Evolutionary conservation across 2,888 invertebrate genomes (phyloP), one percentile per base, ranked within the genome.

Genomic region (Lasioglossum figueresi): DNA sequence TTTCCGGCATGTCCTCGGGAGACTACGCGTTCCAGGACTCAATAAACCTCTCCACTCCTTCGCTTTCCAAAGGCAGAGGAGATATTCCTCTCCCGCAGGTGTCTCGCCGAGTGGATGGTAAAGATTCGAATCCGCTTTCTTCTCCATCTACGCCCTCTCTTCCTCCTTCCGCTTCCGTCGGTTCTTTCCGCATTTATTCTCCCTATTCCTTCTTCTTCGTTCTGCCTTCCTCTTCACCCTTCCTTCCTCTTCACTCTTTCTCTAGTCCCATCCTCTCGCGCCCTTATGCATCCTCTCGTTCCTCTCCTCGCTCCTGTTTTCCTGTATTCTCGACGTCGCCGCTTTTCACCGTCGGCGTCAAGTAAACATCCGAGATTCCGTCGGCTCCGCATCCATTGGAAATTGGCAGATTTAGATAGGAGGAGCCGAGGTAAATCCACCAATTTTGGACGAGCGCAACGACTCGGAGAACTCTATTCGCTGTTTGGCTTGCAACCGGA

Each of bases 91-190:
- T 88, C 87, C 86, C 88, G 90, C 87, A 90, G 90, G 90, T 89
- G 90, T 90, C 90, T 91, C 85, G 86, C 81, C 90, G 90, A 90
- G 89, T 91, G 89, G 90, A 90, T 91, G 88, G 91, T 88, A 91
- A 91, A 91, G 91, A 90, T 90, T 91, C 88, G 90, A 90, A 90
- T 90, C 90, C 88, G 88, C 86, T 91, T 90, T 90, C 89, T 90
- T 85, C 84, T 84, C 63, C 77, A 86, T 81, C 88, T 68, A 37
- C 37, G 68, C 37, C 23, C 79, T 78, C 80, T 72, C 70, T 76
- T 68, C 59, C 71, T 70, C 27, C 76, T 31, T 34, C 71, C 27
- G 63, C 59, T 27, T 63, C 52, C 45, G 16, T 14, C 63, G 77
- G 52, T 71, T 66, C 77, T 71, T 73, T n/a, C 48, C 3, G 23